Evolutionary conservation across 2,113 vertebrate genomes (phyloP).

Genomic region (Aleadryas rufinucha): DNA sequence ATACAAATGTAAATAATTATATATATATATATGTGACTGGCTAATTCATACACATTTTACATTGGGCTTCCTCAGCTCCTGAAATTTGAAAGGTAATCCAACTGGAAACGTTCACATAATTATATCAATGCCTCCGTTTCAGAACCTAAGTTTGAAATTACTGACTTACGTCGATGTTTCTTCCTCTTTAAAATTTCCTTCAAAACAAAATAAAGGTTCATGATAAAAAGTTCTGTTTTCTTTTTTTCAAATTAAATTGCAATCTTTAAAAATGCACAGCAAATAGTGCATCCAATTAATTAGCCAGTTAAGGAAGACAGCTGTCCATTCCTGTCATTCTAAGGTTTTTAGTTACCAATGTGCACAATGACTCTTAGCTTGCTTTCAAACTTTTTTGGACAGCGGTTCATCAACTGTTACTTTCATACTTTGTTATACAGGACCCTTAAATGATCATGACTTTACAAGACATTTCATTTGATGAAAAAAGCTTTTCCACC

Average conservation of each 20-base stretch:
- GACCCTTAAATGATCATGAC: neutral
- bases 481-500: neutral
- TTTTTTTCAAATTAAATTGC: neutral
- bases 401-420: neutral
- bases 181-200: neutral
- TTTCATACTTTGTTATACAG: neutral
- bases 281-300: constrained; percentile 57
- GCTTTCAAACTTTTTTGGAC: neutral
- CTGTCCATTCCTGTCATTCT: constrained; percentile 58
- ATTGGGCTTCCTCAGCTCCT: neutral
- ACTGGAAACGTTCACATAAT: neutral
- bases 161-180: neutral
- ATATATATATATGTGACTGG: neutral
- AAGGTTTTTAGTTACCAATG: constrained; percentile 23
- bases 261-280: constrained; percentile 36
- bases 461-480: neutral
- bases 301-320: constrained; percentile 45
- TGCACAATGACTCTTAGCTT: neutral
- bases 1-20: neutral
- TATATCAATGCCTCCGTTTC: neutral
- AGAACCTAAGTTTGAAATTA: neutral
- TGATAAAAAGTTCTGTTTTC: neutral
- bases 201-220: neutral
- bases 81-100: neutral
- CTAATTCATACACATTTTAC: neutral